Conservation (phyloP, 2,888 invertebrate species). For the Diarsia dahlii region DNA sequence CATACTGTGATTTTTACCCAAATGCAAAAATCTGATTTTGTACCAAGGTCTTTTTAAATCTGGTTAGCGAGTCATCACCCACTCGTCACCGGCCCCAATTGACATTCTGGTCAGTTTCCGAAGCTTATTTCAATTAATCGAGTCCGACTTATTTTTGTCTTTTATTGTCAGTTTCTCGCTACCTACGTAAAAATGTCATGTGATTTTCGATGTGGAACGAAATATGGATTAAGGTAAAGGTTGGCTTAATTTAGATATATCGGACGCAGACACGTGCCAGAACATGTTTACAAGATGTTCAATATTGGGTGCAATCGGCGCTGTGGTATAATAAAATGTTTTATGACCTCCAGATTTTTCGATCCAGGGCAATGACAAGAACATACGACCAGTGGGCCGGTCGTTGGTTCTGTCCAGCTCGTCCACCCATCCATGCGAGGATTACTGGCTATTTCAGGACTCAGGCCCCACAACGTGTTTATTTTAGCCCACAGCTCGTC, state of each 20-base stretch:
- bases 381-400: no score
- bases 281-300: conserved; percentile 8
- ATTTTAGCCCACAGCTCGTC: no score
- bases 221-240: conserved; percentile 55
- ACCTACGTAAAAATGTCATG: conserved; percentile 52
- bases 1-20: not conserved
- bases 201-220: conserved; percentile 41
- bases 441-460: no score
- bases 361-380: no score
- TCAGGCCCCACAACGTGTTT: no score
- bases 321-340: not conserved
- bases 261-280: conserved; percentile 19
- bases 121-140: conserved; percentile 17
- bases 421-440: no score
- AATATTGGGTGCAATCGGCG: conserved; percentile 3
- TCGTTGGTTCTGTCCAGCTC: no score
- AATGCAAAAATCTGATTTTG: not conserved
- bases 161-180: conserved; percentile 35
- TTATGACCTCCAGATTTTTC: no score
- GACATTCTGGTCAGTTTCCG: conserved; percentile 17
- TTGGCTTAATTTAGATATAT: conserved; percentile 51
- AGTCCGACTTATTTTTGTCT: conserved; percentile 27
- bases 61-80: not conserved
- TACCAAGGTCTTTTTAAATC: not conserved
- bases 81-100: conserved; percentile 8